A percentile compares a stretch with the other conserved stretches of the same genome.
phyloP scores from a whole-genome alignment of 2,888 invertebrate species.

The Mythimna loreyi region DNA sequence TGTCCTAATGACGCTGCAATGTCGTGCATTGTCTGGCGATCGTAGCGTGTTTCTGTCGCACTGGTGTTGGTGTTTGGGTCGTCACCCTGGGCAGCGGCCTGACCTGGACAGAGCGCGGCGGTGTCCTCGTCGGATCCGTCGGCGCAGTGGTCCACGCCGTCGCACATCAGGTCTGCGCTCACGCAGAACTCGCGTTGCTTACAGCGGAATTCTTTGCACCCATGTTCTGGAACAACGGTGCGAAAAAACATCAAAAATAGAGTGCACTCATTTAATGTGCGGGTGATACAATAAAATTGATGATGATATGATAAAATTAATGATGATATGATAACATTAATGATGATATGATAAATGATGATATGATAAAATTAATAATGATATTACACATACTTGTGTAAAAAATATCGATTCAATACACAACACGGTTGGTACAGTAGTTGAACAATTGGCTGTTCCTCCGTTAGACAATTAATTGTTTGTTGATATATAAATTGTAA shows the following conservation, averaged over 20 bases:
- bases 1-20: no score
- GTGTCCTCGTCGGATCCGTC: constrained; percentile 98
- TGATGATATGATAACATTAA: background rate
- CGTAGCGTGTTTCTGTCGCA: no score
- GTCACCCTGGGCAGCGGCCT: constrained; percentile 7
- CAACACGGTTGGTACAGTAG: no score
- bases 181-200: constrained; percentile 97
- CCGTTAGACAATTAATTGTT: no score
- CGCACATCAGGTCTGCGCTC: constrained; percentile 97
- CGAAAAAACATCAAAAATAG: constrained; percentile 61
- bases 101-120: constrained; percentile 96
- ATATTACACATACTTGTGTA: background rate
- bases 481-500: no score
- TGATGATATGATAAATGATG: background rate
- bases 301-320: background rate
- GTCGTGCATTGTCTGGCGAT: no score
- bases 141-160: constrained; percentile 98
- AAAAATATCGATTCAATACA: background rate
- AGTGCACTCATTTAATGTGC: constrained; percentile 46
- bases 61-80: constrained; percentile 17
- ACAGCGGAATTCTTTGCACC: constrained; percentile 97
- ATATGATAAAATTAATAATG: no score
- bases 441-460: no score
- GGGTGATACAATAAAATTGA: background rate
- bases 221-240: constrained; percentile 93